Evolutionary conservation across 2,888 invertebrate genomes (phyloP).

Genomic region (Arrhopalites spinosus): DNA sequence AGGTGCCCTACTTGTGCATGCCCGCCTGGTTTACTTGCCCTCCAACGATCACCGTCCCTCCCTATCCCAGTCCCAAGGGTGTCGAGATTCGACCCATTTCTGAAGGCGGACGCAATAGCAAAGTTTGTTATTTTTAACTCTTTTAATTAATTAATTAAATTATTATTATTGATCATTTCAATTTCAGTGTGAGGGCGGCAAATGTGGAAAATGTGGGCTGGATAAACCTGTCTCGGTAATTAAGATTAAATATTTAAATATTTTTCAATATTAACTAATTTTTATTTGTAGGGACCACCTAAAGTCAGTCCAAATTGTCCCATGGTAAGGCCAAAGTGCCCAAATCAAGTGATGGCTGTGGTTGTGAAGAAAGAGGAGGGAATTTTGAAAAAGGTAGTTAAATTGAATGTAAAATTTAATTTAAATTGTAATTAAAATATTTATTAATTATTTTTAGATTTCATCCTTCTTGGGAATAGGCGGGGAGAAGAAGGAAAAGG

Average conservation of each 20-base stretch:
- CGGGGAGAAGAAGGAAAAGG: background rate
- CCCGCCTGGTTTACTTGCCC: too few relatives aligned
- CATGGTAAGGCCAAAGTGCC: background rate
- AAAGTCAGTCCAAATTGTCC: slow-evolving; percentile 13
- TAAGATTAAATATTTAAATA: too few relatives aligned
- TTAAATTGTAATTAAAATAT: background rate
- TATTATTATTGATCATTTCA: background rate
- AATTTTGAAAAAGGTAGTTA: background rate
- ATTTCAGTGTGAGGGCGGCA: slow-evolving; percentile 13
- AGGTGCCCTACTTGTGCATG: too few relatives aligned
- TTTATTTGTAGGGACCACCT: background rate
- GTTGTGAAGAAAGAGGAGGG: background rate
- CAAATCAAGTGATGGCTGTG: background rate
- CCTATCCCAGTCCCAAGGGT: slow-evolving; percentile 43
- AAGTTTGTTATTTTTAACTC: background rate
- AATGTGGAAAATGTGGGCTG: slow-evolving; percentile 16
- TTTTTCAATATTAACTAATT: too few relatives aligned
- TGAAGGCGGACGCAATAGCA: slow-evolving; percentile 44
- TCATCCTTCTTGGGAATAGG: background rate
- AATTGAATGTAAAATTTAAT: background rate
- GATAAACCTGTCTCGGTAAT: background rate
- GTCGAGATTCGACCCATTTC: slow-evolving; percentile 47
- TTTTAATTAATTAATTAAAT: background rate
- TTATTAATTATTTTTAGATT: background rate
- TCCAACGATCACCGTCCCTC: slow-evolving; percentile 25